Evolutionary conservation across 2,797 vertebrate genomes (phyloP), one percentile per base, ranked within the genome.

Genomic region (Tapera naevia): DNA sequence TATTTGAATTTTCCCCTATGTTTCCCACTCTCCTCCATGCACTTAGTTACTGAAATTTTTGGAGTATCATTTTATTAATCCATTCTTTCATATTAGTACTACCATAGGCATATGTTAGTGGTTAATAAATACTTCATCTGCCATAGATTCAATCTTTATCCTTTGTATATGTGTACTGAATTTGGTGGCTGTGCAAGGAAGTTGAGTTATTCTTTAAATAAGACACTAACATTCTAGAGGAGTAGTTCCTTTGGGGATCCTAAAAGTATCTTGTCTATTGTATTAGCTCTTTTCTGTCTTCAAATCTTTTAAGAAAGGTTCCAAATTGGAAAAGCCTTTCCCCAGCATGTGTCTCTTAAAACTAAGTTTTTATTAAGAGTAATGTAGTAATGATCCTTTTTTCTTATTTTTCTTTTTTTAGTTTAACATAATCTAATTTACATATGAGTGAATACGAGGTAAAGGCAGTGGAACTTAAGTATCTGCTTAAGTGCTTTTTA

Each of bases 171-270:
- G 35, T 62, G 78, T 91, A 71, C 83, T 86, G 82, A 79, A 56
- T 65, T 82, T 37, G 54, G 73, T 89, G 76, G 57, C 88, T 94
- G 75, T 91, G 60, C 76, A 80, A 72, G 93, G 45, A 96, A 95
- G 89, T 93, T 84, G 94, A 93, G 85, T 79, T 88, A 74, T 88
- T 75, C 81, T 75, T 90, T 51, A 81, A 87, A 88, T 43, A 71
- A 69, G 53, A 39, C 60, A 43, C 80, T 93, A 80, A 6, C 66
- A 50, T 80, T 95, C 70, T 56, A 66, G 71, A 74, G 61, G 78
- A 82, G 54, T 87, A 37, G 91, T 91, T 96, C 78, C 86, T 87
- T 8, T 80, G 85, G 66, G 61, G 86, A 12, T 75, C 86, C 51
- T 78, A 32, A 56, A 91, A 93, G 67, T 86, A 43, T 64, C 62